Percentiles rank a stretch among this genome's conserved stretches.
These are phyloP conservation scores for Craterocephalus amniculus DNA, from an alignment of 2,797 vertebrate genomes.

Conservation along the genomic window DNA sequence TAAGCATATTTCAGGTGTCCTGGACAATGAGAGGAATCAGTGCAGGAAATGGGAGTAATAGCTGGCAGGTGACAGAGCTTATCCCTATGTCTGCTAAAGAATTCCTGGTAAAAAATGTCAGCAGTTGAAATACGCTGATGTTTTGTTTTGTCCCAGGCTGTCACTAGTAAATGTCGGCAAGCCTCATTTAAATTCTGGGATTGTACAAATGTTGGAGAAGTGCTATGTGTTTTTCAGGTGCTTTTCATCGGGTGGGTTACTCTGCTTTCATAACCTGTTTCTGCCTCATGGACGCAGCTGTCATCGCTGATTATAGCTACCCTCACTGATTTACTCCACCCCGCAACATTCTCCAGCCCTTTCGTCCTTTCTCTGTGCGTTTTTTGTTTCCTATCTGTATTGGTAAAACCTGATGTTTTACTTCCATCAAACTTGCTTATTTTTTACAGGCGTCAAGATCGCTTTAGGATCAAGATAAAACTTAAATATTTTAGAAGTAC, in stretches of 20 bases:
- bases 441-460: not conserved
- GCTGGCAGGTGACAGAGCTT: slow-evolving; percentile 39
- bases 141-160: slow-evolving; percentile 64
- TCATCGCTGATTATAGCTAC: slow-evolving; percentile 47
- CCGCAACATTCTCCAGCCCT: slow-evolving; percentile 10
- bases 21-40: slow-evolving; percentile 31
- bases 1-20: slow-evolving; percentile 16
- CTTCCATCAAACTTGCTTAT: not conserved
- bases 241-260: slow-evolving; percentile 30
- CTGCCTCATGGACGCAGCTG: slow-evolving; percentile 34
- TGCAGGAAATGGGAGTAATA: slow-evolving; percentile 27
- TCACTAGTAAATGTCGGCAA: slow-evolving; percentile 60
- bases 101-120: slow-evolving; percentile 54
- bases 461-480: not conserved
- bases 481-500: not conserved
- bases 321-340: slow-evolving; percentile 19
- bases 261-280: slow-evolving; percentile 47
- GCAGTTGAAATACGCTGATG: slow-evolving; percentile 44
- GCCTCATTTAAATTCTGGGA: slow-evolving; percentile 69
- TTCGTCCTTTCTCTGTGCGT: slow-evolving; percentile 15
- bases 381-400: slow-evolving; percentile 3
- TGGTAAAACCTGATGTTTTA: slow-evolving; percentile 11
- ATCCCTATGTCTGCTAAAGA: slow-evolving; percentile 36
- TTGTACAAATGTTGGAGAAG: slow-evolving; percentile 52
- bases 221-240: slow-evolving; percentile 38